phyloP scores from a whole-genome alignment of 2,888 invertebrate genomes.

The Dolichomitus sp. region DNA sequence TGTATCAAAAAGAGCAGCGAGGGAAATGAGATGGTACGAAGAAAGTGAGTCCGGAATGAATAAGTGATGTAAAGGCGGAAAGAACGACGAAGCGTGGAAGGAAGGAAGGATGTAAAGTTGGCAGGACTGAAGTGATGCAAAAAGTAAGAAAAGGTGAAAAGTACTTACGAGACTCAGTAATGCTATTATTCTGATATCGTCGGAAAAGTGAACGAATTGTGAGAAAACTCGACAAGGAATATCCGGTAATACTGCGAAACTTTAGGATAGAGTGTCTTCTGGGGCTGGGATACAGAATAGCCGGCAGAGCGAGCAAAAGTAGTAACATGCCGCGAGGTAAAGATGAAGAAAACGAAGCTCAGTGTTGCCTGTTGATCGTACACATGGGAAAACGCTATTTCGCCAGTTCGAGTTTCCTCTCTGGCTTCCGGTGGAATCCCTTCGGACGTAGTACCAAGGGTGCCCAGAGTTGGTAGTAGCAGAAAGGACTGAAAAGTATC shows the following conservation, averaged over 20 bases:
- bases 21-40: constrained; percentile 15
- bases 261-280: neutral
- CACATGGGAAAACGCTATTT: constrained; percentile 49
- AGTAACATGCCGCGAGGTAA: neutral
- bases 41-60: neutral
- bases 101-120: constrained; percentile 9
- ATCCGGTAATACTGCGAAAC: neutral
- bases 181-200: constrained; percentile 30
- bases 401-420: constrained; percentile 45
- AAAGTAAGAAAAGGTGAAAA: constrained; percentile 19
- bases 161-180: constrained; percentile 63
- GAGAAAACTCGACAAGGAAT: constrained; percentile 19
- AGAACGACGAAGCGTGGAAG: neutral
- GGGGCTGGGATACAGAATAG: constrained; percentile 11
- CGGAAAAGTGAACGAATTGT: constrained; percentile 22
- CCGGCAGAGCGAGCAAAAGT: constrained; percentile 11
- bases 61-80: constrained; percentile 1
- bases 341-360: constrained; percentile 31
- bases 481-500: constrained; percentile 16
- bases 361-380: constrained; percentile 59
- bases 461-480: neutral
- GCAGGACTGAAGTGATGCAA: neutral
- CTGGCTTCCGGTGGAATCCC: constrained; percentile 50
- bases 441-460: constrained; percentile 40
- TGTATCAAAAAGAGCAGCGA: constrained; percentile 8